These are phyloP conservation scores for Cacatua alba DNA, from an alignment of 2,113 vertebrate species.

Conservation along the genomic window DNA sequence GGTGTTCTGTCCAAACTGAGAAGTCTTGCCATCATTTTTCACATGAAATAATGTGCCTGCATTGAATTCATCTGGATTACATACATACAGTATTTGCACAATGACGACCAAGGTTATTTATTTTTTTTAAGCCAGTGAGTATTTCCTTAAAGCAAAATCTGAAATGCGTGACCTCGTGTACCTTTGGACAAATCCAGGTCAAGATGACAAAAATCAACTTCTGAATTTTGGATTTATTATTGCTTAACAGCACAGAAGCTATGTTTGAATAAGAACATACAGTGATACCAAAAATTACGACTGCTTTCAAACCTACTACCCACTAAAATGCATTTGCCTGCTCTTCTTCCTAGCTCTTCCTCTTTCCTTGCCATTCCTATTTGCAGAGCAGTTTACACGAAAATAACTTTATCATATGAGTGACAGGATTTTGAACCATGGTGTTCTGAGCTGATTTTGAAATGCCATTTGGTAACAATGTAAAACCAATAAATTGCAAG, in stretches of 20 bases:
- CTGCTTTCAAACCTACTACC: neutral
- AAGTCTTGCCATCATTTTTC: neutral
- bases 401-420: neutral
- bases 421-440: constrained; percentile 11
- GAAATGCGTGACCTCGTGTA: neutral
- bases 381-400: neutral
- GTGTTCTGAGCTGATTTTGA: neutral
- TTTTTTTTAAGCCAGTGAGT: neutral
- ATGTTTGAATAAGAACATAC: neutral
- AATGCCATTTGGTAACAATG: constrained; percentile 41
- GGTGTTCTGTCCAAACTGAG: neutral
- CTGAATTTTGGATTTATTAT: neutral
- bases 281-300: neutral
- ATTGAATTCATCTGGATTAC: neutral
- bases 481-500: neutral
- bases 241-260: neutral
- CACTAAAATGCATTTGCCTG: neutral
- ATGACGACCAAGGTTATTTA: neutral
- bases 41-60: neutral
- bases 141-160: neutral
- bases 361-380: neutral
- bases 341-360: neutral
- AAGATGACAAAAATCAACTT: neutral
- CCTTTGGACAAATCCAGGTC: neutral
- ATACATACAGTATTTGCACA: neutral